phyloP scores from a whole-genome alignment of 2,797 vertebrate species.

The Delichon dasypus region DNA sequence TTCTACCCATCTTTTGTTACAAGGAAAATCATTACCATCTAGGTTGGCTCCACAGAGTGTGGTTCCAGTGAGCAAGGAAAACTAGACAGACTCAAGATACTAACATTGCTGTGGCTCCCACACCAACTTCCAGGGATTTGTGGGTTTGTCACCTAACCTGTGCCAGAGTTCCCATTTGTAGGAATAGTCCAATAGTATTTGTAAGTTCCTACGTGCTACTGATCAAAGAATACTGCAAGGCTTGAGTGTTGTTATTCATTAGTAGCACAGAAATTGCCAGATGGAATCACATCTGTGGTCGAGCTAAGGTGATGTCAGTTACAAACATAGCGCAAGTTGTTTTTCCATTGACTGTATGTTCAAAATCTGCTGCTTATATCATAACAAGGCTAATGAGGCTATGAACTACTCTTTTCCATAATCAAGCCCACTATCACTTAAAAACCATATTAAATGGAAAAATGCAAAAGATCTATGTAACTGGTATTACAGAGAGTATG shows the following conservation, averaged over 20 bases:
- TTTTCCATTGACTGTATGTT: background rate
- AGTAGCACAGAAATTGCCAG: constrained; percentile 9
- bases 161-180: background rate
- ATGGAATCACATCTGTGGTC: constrained; percentile 16
- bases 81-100: background rate
- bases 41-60: background rate
- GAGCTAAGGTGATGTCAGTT: constrained; percentile 14
- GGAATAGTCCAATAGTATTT: background rate
- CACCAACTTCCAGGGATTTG: background rate
- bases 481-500: background rate
- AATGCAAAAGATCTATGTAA: background rate
- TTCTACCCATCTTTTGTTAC: background rate
- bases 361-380: background rate
- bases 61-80: background rate
- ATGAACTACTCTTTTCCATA: background rate
- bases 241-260: background rate
- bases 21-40: background rate
- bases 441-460: background rate
- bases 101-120: background rate
- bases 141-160: background rate
- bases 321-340: background rate
- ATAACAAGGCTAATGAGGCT: background rate
- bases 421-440: background rate
- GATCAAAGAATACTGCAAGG: background rate
- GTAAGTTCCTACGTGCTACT: background rate